phyloP scores from a whole-genome alignment of 2,888 invertebrate species.

The Eledona agricola region DNA sequence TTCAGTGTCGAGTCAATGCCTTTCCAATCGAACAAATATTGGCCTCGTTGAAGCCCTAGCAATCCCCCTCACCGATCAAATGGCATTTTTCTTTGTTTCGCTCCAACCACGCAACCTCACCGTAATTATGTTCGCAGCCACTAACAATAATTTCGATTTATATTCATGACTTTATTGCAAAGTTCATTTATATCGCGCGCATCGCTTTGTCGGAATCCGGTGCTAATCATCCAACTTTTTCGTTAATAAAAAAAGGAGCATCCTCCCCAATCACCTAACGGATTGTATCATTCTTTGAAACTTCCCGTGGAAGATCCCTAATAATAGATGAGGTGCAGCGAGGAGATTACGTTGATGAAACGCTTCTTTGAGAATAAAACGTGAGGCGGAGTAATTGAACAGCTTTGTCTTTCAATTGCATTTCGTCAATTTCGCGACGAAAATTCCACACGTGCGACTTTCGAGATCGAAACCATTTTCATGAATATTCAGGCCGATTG shows the following conservation, averaged over 20 bases:
- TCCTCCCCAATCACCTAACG: constrained; percentile 27
- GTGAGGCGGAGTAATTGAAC: constrained; percentile 38
- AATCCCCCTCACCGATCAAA: no score
- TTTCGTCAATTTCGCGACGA: no score
- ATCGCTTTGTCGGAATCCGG: no score
- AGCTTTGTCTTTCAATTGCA: constrained; percentile 39
- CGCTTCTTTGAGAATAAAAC: constrained; percentile 44
- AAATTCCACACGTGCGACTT: no score
- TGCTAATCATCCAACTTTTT: no score
- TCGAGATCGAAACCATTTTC: constrained; percentile 16
- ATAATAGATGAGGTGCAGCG: constrained; percentile 43
- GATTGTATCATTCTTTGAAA: constrained; percentile 21
- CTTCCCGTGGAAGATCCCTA: constrained; percentile 29
- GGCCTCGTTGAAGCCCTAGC: no score
- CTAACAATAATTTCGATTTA: constrained; percentile 34
- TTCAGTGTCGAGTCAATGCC: no score
- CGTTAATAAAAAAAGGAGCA: constrained; percentile 1
- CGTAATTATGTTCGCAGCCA: constrained; percentile 22
- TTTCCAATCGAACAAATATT: no score
- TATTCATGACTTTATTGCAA: constrained; percentile 33
- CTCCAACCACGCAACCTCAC: constrained; percentile 13
- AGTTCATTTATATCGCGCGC: constrained; percentile 28
- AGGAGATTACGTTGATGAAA: constrained; percentile 44
- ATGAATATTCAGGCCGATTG: background rate
- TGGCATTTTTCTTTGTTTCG: no score